Evolutionary conservation across 2,113 vertebrate genomes (phyloP), one percentile per base, ranked within the genome.

Genomic region (Ophiodon elongatus): DNA sequence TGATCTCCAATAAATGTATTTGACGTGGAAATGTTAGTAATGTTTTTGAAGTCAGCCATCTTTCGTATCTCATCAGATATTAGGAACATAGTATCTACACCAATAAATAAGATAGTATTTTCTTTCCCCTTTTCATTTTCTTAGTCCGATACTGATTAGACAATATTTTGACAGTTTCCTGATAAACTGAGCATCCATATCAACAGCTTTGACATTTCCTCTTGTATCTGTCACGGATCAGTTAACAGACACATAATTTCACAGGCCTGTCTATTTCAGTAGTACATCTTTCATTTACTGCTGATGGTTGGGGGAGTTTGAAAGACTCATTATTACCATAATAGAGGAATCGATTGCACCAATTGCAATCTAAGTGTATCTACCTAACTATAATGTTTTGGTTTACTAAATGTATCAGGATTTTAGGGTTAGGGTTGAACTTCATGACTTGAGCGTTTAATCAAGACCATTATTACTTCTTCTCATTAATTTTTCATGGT

Each of bases 141-240:
- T 70, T 43, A 35, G 8, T 25, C 23, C 9, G 10, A 25, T 14
- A 37, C 23, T 25, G 66, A 39, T 27, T 17, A 13, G 37, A 27
- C 14, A 69, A 14, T 60, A 68, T 29, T 71, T 64, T 70, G 59
- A 57, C 35, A 64, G 73, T 23, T 37, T 66, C 69, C 60, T 23
- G 27, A 80, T 57, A 66, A 21, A 57, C 60, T 19, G 37, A 73
- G 31, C 21, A 65, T 56, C 47, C 6, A 35, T 6, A 11, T 29
- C 2, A 59, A 45, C 37, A 47, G 29, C 79, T 80, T 10, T 59
- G 50, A 73, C 50, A 47, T 59, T 43, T 73, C 62, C 29, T 71
- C 43, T 73, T 45, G 35, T 62, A 31, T 31, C 71, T 13, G 25
- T 64, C 59, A 60, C 59, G 23, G 62, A 45, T 70, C 65, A 65